These are phyloP conservation scores for Elmis aenea DNA, from an alignment of 2,888 invertebrate species.

Conservation along the genomic window DNA sequence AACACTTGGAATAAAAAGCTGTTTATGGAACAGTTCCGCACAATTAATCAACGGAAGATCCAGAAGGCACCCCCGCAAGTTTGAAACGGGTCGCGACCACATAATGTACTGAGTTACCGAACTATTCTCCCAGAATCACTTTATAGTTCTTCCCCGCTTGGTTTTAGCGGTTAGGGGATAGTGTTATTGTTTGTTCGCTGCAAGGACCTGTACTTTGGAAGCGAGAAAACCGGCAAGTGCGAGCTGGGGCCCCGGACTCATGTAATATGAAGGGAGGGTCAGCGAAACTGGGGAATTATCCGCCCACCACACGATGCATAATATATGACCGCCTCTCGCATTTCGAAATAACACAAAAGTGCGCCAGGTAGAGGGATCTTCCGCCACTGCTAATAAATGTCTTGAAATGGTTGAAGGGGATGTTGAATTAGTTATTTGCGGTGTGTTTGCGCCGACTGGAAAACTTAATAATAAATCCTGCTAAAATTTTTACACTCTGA, in stretches of 20 bases:
- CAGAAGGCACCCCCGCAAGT: conserved; percentile 26
- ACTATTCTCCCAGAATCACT: conserved; percentile 37
- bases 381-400: conserved; percentile 16
- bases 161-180: conserved; percentile 30
- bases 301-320: conserved; percentile 29
- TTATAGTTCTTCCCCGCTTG: conserved; percentile 36
- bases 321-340: conserved; percentile 25
- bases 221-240: conserved; percentile 23
- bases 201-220: conserved; percentile 31
- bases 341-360: conserved; percentile 23
- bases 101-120: conserved; percentile 36
- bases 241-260: conserved; percentile 21
- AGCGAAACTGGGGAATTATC: conserved; percentile 27
- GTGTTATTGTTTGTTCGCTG: conserved; percentile 36
- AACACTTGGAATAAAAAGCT: conserved; percentile 22
- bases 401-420: conserved; percentile 7
- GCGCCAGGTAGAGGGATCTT: conserved; percentile 20
- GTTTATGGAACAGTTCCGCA: conserved; percentile 23
- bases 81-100: conserved; percentile 30
- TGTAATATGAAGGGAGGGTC: conserved; percentile 34
- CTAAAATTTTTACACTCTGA: too few species aligned
- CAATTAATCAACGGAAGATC: conserved; percentile 37
- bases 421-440: conserved; percentile 3
- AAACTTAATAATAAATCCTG: too few species aligned
- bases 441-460: not conserved